A percentile compares a stretch with the other conserved stretches of the same genome.
Evolutionary conservation across 2,888 invertebrate species (phyloP).

Genomic region (Coleophora deauratella): DNA sequence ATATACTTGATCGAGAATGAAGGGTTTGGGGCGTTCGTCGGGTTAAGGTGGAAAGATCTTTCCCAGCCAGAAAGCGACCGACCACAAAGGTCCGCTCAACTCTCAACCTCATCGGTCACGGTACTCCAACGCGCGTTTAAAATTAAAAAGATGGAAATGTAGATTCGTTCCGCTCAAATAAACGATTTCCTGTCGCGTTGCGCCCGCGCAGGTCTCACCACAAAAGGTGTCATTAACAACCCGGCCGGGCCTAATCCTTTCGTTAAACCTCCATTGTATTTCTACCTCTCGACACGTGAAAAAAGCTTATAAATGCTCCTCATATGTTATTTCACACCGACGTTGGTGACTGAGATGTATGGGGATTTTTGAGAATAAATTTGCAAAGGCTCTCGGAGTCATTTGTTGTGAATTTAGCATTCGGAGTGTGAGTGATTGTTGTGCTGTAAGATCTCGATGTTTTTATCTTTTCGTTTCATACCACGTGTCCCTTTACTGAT

Average conservation of each 20-base stretch:
- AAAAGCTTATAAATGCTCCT: conserved; percentile 33
- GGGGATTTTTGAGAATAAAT: no score
- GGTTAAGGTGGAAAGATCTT: no score
- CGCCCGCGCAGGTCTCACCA: conserved; percentile 38
- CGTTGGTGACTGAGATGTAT: neutral
- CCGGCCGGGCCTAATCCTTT: conserved; percentile 65
- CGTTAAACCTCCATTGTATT: conserved; percentile 63
- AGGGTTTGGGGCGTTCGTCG: no score
- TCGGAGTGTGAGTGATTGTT: no score
- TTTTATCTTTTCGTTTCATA: no score
- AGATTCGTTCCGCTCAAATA: conserved; percentile 57
- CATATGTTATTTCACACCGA: conserved; percentile 26
- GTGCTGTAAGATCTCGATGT: no score
- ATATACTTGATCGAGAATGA: no score
- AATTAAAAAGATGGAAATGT: conserved; percentile 46
- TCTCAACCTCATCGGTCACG: no score
- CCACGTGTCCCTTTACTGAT: no score
- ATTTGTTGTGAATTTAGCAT: neutral
- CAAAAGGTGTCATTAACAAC: conserved; percentile 63
- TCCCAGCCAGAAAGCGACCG: no score
- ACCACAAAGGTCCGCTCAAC: no score
- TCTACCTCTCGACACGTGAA: conserved; percentile 19
- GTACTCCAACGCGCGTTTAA: conserved; percentile 29
- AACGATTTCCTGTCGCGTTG: conserved; percentile 52
- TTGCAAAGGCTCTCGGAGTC: neutral